Evolutionary conservation across 30 jellyfish, hydroid and myxozoan species (phyloP).

Genomic region (Aurelia aurita): DNA sequence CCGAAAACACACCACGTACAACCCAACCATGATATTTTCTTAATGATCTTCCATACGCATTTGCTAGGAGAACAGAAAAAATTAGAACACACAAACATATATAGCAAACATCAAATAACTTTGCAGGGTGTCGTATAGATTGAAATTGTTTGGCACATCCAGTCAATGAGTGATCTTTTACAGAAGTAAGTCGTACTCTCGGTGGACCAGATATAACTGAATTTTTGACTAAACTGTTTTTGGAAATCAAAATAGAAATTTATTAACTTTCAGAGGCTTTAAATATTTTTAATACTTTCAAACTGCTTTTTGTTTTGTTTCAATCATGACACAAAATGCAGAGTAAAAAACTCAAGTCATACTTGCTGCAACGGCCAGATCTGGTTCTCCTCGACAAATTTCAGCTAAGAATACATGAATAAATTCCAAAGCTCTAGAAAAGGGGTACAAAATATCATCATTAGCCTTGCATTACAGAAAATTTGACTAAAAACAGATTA

Average conservation of each 20-base stretch:
- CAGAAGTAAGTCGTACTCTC: no score
- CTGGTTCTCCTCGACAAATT: slow-evolving; percentile 85
- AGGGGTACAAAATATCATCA: not conserved
- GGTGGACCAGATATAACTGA: no score
- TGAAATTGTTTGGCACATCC: not conserved
- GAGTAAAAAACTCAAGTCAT: not conserved
- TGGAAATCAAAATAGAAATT: no score
- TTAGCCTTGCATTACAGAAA: not conserved
- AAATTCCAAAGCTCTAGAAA: slow-evolving; percentile 91
- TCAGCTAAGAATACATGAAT: slow-evolving; percentile 86
- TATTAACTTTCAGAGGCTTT: not conserved
- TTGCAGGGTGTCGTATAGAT: not conserved
- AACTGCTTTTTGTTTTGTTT: no score
- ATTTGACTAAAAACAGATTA: not conserved
- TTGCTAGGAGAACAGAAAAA: slow-evolving; percentile 41
- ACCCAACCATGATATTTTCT: slow-evolving; percentile 94
- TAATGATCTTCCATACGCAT: slow-evolving; percentile 87
- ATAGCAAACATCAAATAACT: not conserved
- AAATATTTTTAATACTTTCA: no score
- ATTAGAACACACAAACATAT: not conserved
- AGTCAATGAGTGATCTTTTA: no score
- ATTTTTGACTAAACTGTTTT: no score
- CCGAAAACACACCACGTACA: slow-evolving; percentile 94
- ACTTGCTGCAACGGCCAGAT: slow-evolving; percentile 92
- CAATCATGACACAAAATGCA: not conserved